Conservation (phyloP, 1,140 invertebrate species). For the Camponotus vicinus region DNA sequence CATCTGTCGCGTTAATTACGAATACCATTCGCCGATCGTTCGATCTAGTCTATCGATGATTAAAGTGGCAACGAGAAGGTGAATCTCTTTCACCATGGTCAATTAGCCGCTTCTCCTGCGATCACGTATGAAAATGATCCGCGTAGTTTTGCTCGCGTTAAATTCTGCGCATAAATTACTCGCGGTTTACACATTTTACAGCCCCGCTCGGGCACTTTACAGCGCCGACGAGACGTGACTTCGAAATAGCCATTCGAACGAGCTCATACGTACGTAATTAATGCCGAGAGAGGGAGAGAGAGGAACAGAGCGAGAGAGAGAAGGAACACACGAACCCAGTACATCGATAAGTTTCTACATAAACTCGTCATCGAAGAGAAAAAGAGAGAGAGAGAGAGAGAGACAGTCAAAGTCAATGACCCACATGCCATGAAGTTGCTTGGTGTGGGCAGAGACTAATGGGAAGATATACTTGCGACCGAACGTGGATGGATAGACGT, state of each 20-base stretch:
- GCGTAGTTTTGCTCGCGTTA: slow-evolving; percentile 47
- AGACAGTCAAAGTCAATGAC: slow-evolving; percentile 79
- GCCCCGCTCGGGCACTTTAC: slow-evolving; percentile 58
- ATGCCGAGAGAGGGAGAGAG: slow-evolving; percentile 45
- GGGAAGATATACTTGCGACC: slow-evolving; percentile 76
- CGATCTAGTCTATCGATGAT: slow-evolving; percentile 55
- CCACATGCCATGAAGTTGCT: slow-evolving; percentile 73
- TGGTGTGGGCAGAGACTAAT: slow-evolving; percentile 78
- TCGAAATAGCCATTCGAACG: slow-evolving; percentile 67
- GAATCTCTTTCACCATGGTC: slow-evolving; percentile 37
- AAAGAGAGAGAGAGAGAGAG: slow-evolving; percentile 52
- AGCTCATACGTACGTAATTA: slow-evolving; percentile 66
- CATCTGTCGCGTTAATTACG: slow-evolving; percentile 47
- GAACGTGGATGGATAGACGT: slow-evolving; percentile 77
- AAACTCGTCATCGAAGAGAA: slow-evolving; percentile 45
- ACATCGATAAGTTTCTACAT: slow-evolving; percentile 67
- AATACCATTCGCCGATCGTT: slow-evolving; percentile 49
- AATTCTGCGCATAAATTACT: slow-evolving; percentile 72
- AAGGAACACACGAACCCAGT: not conserved
- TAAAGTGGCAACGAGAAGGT: slow-evolving; percentile 59
- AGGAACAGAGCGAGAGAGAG: not conserved
- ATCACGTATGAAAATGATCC: slow-evolving; percentile 65
- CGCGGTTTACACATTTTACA: slow-evolving; percentile 49
- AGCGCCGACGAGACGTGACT: slow-evolving; percentile 59
- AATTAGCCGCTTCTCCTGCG: slow-evolving; percentile 61